Evolutionary conservation across 2,797 vertebrate genomes (phyloP), one percentile per base, ranked within the genome.

Genomic region (Melanotaenia boesemani): DNA sequence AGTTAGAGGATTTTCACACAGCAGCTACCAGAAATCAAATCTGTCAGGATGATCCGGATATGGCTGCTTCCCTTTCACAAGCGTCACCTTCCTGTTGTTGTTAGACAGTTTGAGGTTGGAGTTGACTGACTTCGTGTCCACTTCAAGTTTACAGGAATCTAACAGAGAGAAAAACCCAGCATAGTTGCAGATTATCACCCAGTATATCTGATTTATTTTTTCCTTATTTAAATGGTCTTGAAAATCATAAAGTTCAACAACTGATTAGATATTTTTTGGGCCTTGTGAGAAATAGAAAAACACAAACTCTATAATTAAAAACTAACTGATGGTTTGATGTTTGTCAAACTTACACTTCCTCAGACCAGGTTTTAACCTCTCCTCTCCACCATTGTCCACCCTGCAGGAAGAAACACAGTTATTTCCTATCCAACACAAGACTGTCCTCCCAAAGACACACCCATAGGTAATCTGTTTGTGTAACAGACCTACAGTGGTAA

Each of bases 41-140:
- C 70, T 64, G n/a, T 72, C 70, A 20, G 50, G 52, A 36, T 63
- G 70, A 48, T 72, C 70, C 2, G 52, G 36, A 48, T 57, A 72
- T 0, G 30, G 7, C 11, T 72, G 61, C 5, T 48, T 22, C 28
- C 0, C 54, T 0, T 26, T 20, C 9, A 56, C 62, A 12, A 36
- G 30, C 16, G 63, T 72, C 28, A 72, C 26, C 62, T 72, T 72
- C 30, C 41, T 56, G 37, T 50, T 64, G 61, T 36, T n/a, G 39
- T 37, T 13, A 18, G 61, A 44, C 41, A 72, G 37, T 46, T 36
- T 34, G 9, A 72, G 70, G n/a, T 57, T 32, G 4, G 20, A 46
- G 60, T 72, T 72, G 10, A 46, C 28, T 2, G 69, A 34, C 52
- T 72, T 72, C 34, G 28, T 24, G n/a, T 72, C 70, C n/a, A 72